Base-by-base conservation (phyloP, 2,113 vertebrate species). In the Chrysemys picta region DNA sequence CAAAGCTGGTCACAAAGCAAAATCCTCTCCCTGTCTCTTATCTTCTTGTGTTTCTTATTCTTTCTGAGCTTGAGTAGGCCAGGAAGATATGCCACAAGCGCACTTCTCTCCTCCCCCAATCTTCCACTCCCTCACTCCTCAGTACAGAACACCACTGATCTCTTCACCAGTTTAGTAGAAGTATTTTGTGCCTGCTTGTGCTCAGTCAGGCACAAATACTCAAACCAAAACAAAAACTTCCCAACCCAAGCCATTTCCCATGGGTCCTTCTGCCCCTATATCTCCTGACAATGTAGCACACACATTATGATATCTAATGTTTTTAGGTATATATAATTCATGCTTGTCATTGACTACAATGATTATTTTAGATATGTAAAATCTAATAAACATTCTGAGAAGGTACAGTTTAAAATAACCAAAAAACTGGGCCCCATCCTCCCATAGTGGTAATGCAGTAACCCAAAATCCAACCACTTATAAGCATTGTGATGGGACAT, bases 171-270 rank as follows among this genome's bases (percentile, higher is more conserved):
- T 22, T 45, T 76, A 45, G 38, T 25, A 78, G 5, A 29, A 45
- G 42, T 52, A 35, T 69, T 3, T n/a, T 59, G 5, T 21, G 78
- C 0, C 0, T 27, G 45, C 22, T 6, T 2, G 0, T 81, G 45
- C 9, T 91, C 22, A 57, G 11, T 47, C 38, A 83, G 25, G 38
- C 56, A 47, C 22, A 45, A 13, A 27, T 27, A 78, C 25, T 29
- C 24, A 72, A 72, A 45, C 25, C 24, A 38, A 75, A 42, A 22
- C n/a, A 75, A 75, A 82, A 25, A 38, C 13, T 25, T 2, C 31
- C 12, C 14, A 6, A 42, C 47, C 86, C 56, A 87, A 65, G 50
- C 24, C 65, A 89, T 16, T 62, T 86, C 22, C 17, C n/a, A 38
- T 92, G 56, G 78, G 29, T 78, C 24, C 29, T 79, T 38, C 38